phyloP scores from a whole-genome alignment of 2,797 vertebrate genomes.

The Alfaro cultratus region DNA sequence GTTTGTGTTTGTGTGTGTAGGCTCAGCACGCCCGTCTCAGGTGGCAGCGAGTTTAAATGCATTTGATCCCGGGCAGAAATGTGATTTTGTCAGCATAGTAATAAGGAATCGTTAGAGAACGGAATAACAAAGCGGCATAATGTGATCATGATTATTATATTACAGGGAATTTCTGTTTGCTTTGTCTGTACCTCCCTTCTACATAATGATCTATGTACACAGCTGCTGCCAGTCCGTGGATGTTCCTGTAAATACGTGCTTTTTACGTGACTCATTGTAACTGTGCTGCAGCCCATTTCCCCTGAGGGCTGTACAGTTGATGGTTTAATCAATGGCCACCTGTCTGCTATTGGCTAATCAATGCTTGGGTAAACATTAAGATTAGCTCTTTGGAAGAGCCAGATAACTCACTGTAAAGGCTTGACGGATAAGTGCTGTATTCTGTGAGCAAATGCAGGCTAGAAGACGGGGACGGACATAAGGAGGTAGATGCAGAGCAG shows the following conservation, averaged over 20 bases:
- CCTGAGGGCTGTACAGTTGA: conserved; percentile 51
- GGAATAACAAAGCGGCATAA: conserved; percentile 68
- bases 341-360: conserved; percentile 63
- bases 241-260: conserved; percentile 35
- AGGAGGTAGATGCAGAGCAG: conserved; percentile 27
- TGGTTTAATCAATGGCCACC: conserved; percentile 59
- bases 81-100: conserved; percentile 66
- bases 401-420: conserved; percentile 57
- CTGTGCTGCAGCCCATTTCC: conserved; percentile 44
- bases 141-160: conserved; percentile 69
- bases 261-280: conserved; percentile 32
- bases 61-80: conserved; percentile 62
- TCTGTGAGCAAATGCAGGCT: conserved; percentile 39
- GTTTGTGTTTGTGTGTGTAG: conserved; percentile 8
- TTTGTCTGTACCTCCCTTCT: conserved; percentile 45
- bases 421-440: conserved; percentile 37
- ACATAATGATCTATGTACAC: conserved; percentile 58
- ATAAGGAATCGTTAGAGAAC: conserved; percentile 60
- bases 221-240: conserved; percentile 50
- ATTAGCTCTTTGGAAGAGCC: conserved; percentile 52
- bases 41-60: conserved; percentile 58
- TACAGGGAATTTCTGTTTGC: conserved; percentile 67
- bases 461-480: conserved; percentile 29
- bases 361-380: conserved; percentile 67
- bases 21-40: conserved; percentile 46